A percentile compares a stretch with the other conserved stretches of the same genome.
Evolutionary conservation across 2,113 vertebrate genomes (phyloP).

Genomic region (Tor tambroides): DNA sequence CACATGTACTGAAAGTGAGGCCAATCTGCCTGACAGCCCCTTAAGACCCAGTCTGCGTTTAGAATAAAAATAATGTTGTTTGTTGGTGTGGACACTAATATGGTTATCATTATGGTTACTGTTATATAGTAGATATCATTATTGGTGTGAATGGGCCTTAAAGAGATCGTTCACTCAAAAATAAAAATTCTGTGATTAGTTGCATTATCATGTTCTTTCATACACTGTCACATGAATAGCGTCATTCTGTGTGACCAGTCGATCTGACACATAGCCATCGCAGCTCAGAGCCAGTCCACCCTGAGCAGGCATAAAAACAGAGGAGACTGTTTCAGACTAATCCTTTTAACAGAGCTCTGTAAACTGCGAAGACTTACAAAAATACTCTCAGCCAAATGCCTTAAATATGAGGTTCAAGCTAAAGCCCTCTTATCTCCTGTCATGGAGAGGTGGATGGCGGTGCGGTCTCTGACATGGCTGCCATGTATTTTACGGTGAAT

Average conservation of each 20-base stretch:
- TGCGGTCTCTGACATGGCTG: background rate
- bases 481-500: conserved; percentile 17
- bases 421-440: conserved; percentile 15
- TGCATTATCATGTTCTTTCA: conserved; percentile 17
- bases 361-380: background rate
- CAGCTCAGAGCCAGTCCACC: background rate
- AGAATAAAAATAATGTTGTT: too few species aligned
- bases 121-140: too few species aligned
- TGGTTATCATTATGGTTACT: too few species aligned
- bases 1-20: too few species aligned
- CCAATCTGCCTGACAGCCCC: too few species aligned
- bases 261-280: background rate
- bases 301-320: background rate
- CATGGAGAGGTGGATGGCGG: conserved; percentile 10
- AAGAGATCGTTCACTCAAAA: too few species aligned
- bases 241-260: conserved; percentile 1
- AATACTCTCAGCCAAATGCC: conserved; percentile 9
- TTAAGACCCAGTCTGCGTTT: too few species aligned
- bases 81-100: too few species aligned
- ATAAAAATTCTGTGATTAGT: too few species aligned
- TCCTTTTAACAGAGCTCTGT: conserved; percentile 18
- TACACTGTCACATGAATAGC: background rate
- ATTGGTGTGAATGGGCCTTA: too few species aligned
- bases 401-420: conserved; percentile 5
- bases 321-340: background rate